Evolutionary conservation across 1,140 invertebrate species (phyloP).

Genomic region (Drosophila willistoni): DNA sequence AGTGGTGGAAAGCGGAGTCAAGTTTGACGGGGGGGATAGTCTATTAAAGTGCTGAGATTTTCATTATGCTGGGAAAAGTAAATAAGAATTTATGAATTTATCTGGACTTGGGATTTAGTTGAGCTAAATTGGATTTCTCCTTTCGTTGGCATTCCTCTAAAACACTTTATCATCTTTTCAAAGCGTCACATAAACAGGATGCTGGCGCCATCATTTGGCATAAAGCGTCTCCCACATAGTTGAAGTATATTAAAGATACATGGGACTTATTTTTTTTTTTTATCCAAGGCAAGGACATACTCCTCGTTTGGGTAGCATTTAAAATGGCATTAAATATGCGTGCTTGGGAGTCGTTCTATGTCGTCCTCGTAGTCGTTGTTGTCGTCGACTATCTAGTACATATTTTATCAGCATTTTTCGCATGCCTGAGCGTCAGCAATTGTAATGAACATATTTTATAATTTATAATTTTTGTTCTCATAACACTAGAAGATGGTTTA

Average conservation of each 20-base stretch:
- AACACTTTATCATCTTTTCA: conserved; percentile 47
- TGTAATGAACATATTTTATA: conserved; percentile 74
- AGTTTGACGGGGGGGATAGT: neutral
- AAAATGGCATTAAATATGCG: conserved; percentile 77
- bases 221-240: conserved; percentile 16
- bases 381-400: conserved; percentile 36
- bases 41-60: conserved; percentile 2
- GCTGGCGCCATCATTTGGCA: conserved; percentile 56
- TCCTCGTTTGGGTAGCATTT: conserved; percentile 46
- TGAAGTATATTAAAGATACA: conserved; percentile 12
- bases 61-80: neutral
- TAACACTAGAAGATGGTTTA: neutral
- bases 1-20: neutral
- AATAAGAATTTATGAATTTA: conserved; percentile 3
- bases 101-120: neutral
- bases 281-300: conserved; percentile 57
- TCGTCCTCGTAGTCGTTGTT: conserved; percentile 21
- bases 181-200: conserved; percentile 50
- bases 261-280: conserved; percentile 4
- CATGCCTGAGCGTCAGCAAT: conserved; percentile 71
- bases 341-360: conserved; percentile 36
- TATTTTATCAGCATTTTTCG: conserved; percentile 75
- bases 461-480: conserved; percentile 55
- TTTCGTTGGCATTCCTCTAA: neutral
- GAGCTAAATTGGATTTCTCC: conserved; percentile 1